phyloP scores from a whole-genome alignment of 1,140 invertebrate genomes.

The Ooceraea biroi region DNA sequence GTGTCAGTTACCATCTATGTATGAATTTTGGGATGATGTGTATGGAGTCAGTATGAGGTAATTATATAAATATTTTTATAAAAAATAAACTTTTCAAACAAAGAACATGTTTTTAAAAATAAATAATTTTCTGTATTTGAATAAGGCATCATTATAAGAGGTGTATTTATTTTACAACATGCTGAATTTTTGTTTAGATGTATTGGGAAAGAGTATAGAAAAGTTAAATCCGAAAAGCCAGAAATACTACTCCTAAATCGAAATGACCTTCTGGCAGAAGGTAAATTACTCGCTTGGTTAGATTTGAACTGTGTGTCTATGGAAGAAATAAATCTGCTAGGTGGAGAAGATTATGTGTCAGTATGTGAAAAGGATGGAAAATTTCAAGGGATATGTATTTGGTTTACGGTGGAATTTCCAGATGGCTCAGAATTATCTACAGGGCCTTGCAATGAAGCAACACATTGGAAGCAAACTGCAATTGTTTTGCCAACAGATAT shows the following conservation, averaged over 20 bases:
- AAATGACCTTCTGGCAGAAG: constrained; percentile 84
- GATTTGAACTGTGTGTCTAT: constrained; percentile 89
- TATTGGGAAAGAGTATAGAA: constrained; percentile 77
- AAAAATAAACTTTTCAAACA: constrained; percentile 88
- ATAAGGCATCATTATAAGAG: not conserved
- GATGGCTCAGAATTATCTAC: constrained; percentile 90
- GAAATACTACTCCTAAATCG: constrained; percentile 79
- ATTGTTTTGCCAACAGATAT: constrained; percentile 92
- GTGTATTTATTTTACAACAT: constrained; percentile 23
- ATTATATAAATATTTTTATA: constrained; percentile 86
- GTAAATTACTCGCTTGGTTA: constrained; percentile 92
- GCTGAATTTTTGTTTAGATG: constrained; percentile 72
- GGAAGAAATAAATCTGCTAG: constrained; percentile 92
- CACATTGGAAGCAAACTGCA: constrained; percentile 99
- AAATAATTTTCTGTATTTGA: too few relatives aligned
- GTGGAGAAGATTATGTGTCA: constrained; percentile 87
- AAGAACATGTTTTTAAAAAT: not conserved
- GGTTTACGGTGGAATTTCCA: constrained; percentile 92
- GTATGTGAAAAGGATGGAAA: constrained; percentile 86
- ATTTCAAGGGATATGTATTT: constrained; percentile 95
- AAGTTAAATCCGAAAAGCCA: constrained; percentile 79
- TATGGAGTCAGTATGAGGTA: constrained; percentile 98
- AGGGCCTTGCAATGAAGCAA: constrained; percentile 91
- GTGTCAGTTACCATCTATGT: constrained; percentile 90
- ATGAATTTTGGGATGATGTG: constrained; percentile 96